Evolutionary conservation across 2,797 vertebrate species (phyloP).

Genomic region (Steatocranus sp.): DNA sequence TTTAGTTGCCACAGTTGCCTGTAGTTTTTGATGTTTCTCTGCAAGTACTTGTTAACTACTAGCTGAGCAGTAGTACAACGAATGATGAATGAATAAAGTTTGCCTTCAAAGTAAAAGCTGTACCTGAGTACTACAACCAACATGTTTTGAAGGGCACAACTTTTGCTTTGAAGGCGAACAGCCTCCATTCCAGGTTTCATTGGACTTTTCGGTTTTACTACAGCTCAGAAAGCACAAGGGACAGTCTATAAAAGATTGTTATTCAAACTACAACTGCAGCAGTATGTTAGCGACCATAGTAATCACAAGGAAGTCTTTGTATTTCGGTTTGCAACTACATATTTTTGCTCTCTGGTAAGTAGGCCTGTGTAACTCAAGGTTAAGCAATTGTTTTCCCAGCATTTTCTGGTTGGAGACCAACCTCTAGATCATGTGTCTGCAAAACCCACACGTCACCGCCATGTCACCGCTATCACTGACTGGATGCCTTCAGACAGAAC

Average conservation of each 20-base stretch:
- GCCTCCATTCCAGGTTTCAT: background rate
- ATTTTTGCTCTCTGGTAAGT: background rate
- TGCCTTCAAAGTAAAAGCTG: background rate
- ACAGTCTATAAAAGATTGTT: background rate
- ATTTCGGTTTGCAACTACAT: background rate
- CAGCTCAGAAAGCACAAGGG: background rate
- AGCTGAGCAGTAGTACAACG: background rate
- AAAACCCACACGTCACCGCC: background rate
- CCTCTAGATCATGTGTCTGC: background rate
- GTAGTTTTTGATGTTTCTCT: background rate
- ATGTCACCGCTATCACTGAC: background rate
- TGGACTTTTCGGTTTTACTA: background rate
- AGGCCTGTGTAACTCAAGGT: background rate
- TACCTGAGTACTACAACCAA: background rate
- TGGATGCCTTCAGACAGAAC: background rate
- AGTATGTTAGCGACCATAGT: background rate
- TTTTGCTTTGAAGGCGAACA: background rate
- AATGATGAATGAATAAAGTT: background rate
- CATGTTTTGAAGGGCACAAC: background rate
- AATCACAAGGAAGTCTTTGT: background rate
- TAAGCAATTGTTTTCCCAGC: background rate
- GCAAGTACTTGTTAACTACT: background rate
- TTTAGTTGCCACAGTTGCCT: background rate
- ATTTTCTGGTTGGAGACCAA: background rate
- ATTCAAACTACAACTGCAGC: background rate